Base-by-base conservation (phyloP, 2,113 vertebrate species). In the Sigmodon hispidus region DNA sequence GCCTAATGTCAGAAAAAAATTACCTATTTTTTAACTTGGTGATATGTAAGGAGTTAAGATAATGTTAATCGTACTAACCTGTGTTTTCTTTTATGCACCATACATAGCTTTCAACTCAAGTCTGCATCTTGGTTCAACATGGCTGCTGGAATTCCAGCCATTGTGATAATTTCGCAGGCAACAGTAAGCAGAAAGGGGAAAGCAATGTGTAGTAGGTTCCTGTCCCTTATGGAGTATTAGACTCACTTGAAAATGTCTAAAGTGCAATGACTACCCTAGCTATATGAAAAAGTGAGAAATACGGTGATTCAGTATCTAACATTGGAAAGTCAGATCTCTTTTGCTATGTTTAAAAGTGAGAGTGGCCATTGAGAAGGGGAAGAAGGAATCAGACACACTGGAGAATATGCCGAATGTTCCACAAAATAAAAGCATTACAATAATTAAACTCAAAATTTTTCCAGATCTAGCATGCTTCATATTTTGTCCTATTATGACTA, bases 281-380 rank as follows among this genome's bases (percentile, higher is more conserved):
- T 86, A 40, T 1, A 48, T 86, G 31, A 16, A 94, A 92, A 52
- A 52, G 83, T 80, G 21, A 93, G 72, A 85, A 91, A 88, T 34
- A 36, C 0, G 0, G 17, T 48, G 26, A 63, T 77, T 87, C 59
- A 73, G 31, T n/a, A n/a, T n/a, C n/a, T n/a, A n/a, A n/a, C n/a
- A n/a, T n/a, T n/a, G 21, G 67, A 88, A 95, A 87, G 21, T 79
- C 31, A 55, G 50, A 19, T 7, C 77, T 87, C 45, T 61, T 5
- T 83, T 65, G 52, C 29, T 84, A 40, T 48, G 88, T 84, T 92
- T 87, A 55, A 65, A 77, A 83, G 11, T 57, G 48, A 85, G 96
- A 93, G 59, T 76, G 26, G 5, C 59, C 45, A 8, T 24, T 75
- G 22, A 65, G 19, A 91, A n/a, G 2, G 21, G 65, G 52, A 36